These are phyloP conservation scores for Microplitis demolitor DNA, from an alignment of 1,140 invertebrate genomes.

Conservation along the genomic window DNA sequence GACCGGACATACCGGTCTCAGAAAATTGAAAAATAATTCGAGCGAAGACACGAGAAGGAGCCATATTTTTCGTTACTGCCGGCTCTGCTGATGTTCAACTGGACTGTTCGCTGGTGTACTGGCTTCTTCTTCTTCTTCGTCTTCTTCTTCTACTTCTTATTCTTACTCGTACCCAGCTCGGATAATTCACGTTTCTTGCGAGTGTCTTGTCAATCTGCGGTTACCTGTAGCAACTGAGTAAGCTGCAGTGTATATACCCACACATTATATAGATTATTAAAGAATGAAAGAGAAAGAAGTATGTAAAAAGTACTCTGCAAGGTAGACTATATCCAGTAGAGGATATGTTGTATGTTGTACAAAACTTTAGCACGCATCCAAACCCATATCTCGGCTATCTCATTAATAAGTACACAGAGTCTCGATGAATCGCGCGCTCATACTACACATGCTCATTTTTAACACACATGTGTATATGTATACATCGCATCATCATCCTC, in stretches of 20 bases:
- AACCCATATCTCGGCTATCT: constrained; percentile 24
- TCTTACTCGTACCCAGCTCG: background rate
- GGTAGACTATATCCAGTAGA: no score
- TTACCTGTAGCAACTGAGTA: constrained; percentile 18
- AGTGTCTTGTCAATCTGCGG: constrained; percentile 29
- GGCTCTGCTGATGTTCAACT: background rate
- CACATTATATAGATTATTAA: background rate
- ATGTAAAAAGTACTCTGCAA: background rate
- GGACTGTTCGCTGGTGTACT: no score
- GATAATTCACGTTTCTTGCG: constrained; percentile 34
- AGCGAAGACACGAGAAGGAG: constrained; percentile 28
- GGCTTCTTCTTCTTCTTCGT: no score
- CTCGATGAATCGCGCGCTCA: constrained; percentile 20
- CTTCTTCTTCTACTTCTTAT: background rate
- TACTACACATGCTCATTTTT: background rate
- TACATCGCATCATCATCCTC: constrained; percentile 24
- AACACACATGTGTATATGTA: background rate
- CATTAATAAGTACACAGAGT: constrained; percentile 34
- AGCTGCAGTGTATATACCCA: no score
- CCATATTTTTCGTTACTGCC: constrained; percentile 19
- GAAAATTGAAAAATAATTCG: constrained; percentile 34
- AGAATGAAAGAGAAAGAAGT: background rate
- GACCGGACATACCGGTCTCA: constrained; percentile 28
- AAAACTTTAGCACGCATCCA: constrained; percentile 10
- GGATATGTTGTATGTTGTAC: no score